Base-by-base conservation (phyloP, 2,888 invertebrate genomes). In the Chouioia cunea region DNA sequence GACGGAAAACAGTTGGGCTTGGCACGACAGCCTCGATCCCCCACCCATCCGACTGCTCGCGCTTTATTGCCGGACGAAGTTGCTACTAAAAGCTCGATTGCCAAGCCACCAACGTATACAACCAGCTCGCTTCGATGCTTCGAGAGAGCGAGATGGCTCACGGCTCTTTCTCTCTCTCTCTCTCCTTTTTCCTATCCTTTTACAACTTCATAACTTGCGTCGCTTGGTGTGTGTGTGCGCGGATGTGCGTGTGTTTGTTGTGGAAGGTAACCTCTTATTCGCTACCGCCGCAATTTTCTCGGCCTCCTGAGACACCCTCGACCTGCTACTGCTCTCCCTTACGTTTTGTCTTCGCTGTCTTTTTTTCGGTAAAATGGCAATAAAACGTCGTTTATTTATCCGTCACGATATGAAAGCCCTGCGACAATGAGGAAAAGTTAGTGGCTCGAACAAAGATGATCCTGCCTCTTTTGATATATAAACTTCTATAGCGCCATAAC, bases 1-100 rank as follows among this genome's bases (percentile, higher is more conserved):
- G 78, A 80, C 76, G 78, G 78, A 77, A 82, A 80, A 81, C 60
- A 65, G 60, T 65, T 60, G 65, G 60, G 70, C 77, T 80, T 79
- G 79, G 79, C 80, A 82, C 82, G 82, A 79, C 76, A 80, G 77
- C 76, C 75, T 73, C 67, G n/a, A n/a, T 68, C 69, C 71, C 68
- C 70, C 64, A 62, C 15, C 66, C 50, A 70, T 65, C 65, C 66
- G 69, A 56, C 48, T 67, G 71, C 71, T 71, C 67, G 58, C 71
- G 68, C 71, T 79, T 79, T 79, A 78, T 79, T 76, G 74, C 76
- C 69, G 70, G 57, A 75, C 75, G 71, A 77, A 70, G 70, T 65
- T 59, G 65, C 60, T 43, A 71, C 70, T 73, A 73, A 73, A 73
- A 70, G 65, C 64, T 64, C 65, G 68, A 73, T 70, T 74, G 70